Conservation (phyloP, 2,888 invertebrate species). For the Bursaphelenchus okinawaensis region DNA sequence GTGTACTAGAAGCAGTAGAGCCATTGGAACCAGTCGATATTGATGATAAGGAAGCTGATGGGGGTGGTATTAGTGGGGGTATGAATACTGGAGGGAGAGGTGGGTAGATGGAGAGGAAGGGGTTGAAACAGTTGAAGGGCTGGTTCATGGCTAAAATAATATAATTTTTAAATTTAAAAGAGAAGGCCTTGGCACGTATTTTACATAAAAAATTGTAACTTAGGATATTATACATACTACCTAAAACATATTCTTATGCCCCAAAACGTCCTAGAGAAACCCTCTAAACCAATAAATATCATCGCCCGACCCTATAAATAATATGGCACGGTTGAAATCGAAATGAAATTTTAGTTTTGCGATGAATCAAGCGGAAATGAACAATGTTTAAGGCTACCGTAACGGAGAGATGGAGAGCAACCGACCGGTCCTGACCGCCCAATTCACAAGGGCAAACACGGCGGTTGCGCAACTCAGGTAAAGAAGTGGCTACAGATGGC, state of each 20-base stretch:
- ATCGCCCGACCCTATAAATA: no score
- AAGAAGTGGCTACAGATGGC: background rate
- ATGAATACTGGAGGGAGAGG: conserved; percentile 17
- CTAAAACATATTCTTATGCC: no score
- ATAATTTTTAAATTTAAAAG: no score
- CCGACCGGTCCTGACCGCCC: background rate
- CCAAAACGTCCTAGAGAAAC: no score
- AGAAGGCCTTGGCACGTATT: no score
- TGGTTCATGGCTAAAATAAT: no score
- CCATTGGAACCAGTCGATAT: background rate
- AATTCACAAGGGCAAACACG: background rate
- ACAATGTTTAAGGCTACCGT: background rate
- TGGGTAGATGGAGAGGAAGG: background rate
- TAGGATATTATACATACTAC: no score
- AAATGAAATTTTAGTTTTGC: background rate
- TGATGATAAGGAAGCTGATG: background rate
- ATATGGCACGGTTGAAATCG: background rate
- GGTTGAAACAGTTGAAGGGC: background rate
- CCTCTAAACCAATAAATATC: background rate
- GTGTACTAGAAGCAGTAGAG: background rate
- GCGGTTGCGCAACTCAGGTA: background rate
- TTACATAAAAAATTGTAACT: no score
- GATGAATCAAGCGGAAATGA: background rate
- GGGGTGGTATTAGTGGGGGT: conserved; percentile 5
- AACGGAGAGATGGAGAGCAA: background rate